A percentile compares a stretch with the other conserved stretches of the same genome.
Evolutionary conservation across 2,113 vertebrate species (phyloP).

Genomic region (Vireo altiloquus): DNA sequence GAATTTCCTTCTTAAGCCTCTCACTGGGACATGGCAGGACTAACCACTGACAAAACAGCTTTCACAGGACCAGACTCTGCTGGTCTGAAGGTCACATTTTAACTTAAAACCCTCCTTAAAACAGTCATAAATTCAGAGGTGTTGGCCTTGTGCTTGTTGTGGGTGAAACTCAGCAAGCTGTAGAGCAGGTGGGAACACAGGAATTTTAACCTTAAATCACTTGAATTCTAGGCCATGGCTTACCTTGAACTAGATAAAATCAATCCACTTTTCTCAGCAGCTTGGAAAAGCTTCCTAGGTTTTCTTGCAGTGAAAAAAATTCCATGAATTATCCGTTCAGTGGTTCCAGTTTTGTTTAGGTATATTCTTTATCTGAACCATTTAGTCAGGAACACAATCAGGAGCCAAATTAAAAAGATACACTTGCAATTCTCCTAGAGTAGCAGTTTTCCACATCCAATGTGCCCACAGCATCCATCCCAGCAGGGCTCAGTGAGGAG

Average conservation of each 20-base stretch:
- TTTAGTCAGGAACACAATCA: neutral
- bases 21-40: neutral
- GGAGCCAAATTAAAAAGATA: neutral
- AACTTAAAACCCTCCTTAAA: neutral
- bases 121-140: neutral
- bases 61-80: neutral
- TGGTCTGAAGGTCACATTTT: neutral
- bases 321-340: neutral
- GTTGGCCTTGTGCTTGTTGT: neutral
- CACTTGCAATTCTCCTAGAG: rapidly evolving
- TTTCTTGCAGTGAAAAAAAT: neutral
- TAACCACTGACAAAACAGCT: neutral
- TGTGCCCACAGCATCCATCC: neutral
- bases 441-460: neutral
- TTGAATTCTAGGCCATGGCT: neutral
- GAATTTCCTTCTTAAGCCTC: neutral
- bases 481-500: neutral
- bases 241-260: neutral
- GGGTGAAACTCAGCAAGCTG: neutral
- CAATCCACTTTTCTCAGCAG: neutral
- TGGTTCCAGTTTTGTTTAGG: neutral
- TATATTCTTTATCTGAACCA: neutral
- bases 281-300: neutral
- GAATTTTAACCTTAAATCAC: neutral
- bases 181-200: neutral